These are phyloP conservation scores for Drosophila insularis DNA, from an alignment of 1,140 invertebrate species.

Conservation along the genomic window DNA sequence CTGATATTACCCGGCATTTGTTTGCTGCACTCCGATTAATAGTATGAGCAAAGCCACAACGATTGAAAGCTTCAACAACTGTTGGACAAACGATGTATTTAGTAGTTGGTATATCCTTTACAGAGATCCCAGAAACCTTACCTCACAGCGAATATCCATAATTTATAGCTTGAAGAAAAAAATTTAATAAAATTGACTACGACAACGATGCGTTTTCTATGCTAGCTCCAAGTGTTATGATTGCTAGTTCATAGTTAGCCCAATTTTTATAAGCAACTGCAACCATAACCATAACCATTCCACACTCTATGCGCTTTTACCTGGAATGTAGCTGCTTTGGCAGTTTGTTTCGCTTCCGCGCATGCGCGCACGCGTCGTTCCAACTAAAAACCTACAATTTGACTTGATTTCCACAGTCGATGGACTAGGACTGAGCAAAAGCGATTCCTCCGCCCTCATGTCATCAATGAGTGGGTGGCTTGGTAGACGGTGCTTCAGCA, in stretches of 20 bases:
- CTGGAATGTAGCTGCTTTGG: slow-evolving; percentile 49
- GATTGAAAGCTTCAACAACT: slow-evolving; percentile 63
- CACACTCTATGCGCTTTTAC: neutral
- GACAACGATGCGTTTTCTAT: slow-evolving; percentile 51
- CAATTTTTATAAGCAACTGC: slow-evolving; percentile 68
- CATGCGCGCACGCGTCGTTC: slow-evolving; percentile 57
- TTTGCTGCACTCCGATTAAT: slow-evolving; percentile 57
- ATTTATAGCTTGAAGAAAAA: slow-evolving; percentile 9
- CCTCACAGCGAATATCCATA: slow-evolving; percentile 70
- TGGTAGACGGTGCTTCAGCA: slow-evolving; percentile 4
- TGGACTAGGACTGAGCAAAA: slow-evolving; percentile 11
- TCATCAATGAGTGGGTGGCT: slow-evolving; percentile 12
- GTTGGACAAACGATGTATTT: neutral
- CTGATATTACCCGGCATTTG: slow-evolving; percentile 58
- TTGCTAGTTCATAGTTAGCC: slow-evolving; percentile 57
- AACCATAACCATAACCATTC: slow-evolving; percentile 25
- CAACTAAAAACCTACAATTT: slow-evolving; percentile 51
- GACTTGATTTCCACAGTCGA: slow-evolving; percentile 32
- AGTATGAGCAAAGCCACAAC: slow-evolving; percentile 54
- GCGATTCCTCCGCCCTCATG: slow-evolving; percentile 12
- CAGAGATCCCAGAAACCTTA: slow-evolving; percentile 29
- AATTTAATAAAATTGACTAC: slow-evolving; percentile 22
- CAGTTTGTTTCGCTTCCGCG: slow-evolving; percentile 61
- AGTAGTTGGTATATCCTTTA: neutral
- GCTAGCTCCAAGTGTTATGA: slow-evolving; percentile 51